Conservation (phyloP, 2,797 vertebrate genomes). For the Catostomus latipinnis region DNA sequence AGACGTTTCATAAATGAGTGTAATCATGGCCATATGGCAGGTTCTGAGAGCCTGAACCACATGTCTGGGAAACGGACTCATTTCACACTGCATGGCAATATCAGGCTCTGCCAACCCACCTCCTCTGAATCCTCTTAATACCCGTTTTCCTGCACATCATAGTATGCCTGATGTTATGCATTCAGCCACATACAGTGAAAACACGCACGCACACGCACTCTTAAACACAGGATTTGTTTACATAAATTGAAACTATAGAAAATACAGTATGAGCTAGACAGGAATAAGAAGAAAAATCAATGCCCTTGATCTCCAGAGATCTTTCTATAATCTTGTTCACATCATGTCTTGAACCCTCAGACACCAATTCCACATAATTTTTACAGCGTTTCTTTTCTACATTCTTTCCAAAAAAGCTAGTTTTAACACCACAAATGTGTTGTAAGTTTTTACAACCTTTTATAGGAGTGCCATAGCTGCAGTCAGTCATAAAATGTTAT, state of each 20-base stretch:
- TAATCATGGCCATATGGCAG: constrained; percentile 73
- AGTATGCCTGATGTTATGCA: constrained; percentile 36
- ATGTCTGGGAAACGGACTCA: constrained; percentile 53
- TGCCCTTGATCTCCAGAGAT: constrained; percentile 13
- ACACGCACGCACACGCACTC: background rate
- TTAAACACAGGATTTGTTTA: background rate
- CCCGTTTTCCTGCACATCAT: constrained; percentile 22
- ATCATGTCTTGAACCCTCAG: constrained; percentile 16
- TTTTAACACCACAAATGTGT: constrained; percentile 14
- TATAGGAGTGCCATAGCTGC: constrained; percentile 28
- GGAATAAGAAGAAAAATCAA: constrained; percentile 27
- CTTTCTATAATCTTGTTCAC: constrained; percentile 20
- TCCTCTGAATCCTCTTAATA: constrained; percentile 15
- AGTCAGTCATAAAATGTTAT: constrained; percentile 32
- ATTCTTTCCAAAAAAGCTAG: background rate
- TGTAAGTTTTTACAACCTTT: constrained; percentile 26
- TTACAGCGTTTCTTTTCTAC: constrained; percentile 22
- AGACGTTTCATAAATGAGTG: constrained; percentile 63
- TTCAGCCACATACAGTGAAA: constrained; percentile 11
- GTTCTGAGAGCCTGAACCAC: constrained; percentile 59
- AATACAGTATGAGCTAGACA: background rate
- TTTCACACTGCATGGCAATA: constrained; percentile 48
- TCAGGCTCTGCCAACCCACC: background rate
- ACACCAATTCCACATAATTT: constrained; percentile 37
- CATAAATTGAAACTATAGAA: too few species aligned